These are phyloP conservation scores for Oreochromis mossambicus DNA, from an alignment of 2,797 vertebrate species.

Conservation along the genomic window DNA sequence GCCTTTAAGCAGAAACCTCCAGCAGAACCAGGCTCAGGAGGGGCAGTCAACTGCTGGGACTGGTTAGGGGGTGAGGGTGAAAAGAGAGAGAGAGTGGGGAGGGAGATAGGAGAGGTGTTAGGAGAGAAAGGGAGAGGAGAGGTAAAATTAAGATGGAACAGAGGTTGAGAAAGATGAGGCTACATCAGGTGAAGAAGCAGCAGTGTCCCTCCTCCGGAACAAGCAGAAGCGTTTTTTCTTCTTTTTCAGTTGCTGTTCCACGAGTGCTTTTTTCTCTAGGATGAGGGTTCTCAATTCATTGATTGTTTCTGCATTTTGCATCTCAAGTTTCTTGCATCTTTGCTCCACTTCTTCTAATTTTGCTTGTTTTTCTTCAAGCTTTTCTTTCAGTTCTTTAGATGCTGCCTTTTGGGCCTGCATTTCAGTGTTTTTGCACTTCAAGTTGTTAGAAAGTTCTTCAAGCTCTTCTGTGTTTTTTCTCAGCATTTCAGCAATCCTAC, in stretches of 20 bases:
- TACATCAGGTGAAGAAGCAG: too few species aligned
- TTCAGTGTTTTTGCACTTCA: background rate
- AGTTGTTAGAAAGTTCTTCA: background rate
- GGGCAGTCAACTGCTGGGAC: background rate
- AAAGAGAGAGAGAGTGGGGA: too few species aligned
- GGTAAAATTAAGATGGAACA: too few species aligned
- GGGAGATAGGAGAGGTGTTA: too few species aligned
- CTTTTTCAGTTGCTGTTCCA: background rate
- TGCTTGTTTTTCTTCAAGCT: background rate
- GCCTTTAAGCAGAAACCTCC: too few species aligned
- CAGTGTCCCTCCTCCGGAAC: too few species aligned
- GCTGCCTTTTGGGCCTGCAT: background rate
- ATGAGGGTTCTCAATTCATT: background rate
- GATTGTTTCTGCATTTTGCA: background rate
- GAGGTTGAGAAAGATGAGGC: too few species aligned
- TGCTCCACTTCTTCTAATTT: background rate
- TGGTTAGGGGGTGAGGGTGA: too few species aligned
- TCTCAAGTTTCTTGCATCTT: background rate
- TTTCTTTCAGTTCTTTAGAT: background rate
- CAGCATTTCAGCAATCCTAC: background rate
- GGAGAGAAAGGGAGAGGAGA: too few species aligned
- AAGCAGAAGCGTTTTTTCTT: background rate
- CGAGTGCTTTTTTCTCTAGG: background rate
- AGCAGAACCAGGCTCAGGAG: background rate
- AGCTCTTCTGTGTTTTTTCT: background rate